Conservation (phyloP, 2,113 vertebrate species). For the Halichoerus grypus region DNA sequence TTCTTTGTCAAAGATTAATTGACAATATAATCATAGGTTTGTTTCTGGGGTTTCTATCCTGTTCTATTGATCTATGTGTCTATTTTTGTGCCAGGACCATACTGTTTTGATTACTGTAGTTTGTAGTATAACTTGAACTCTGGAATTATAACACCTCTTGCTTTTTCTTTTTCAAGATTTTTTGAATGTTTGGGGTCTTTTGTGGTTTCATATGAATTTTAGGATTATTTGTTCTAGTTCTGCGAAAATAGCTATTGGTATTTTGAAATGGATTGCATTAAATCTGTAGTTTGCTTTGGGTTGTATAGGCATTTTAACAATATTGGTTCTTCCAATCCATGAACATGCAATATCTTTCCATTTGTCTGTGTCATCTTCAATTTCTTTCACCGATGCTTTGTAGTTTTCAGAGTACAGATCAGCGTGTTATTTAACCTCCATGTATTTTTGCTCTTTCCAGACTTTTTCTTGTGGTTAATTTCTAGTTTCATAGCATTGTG, state of each 20-base stretch:
- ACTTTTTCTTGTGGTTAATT: background rate
- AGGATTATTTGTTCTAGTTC: background rate
- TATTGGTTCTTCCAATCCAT: background rate
- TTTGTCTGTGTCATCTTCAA: background rate
- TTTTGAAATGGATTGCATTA: background rate
- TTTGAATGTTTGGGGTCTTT: background rate
- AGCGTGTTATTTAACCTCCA: background rate
- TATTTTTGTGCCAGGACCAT: background rate
- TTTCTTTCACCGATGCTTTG: background rate
- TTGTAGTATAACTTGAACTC: background rate
- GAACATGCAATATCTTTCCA: background rate
- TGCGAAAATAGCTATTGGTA: background rate
- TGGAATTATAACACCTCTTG: background rate
- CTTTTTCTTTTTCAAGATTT: background rate
- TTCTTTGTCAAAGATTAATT: background rate
- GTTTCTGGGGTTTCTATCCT: background rate
- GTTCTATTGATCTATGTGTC: background rate
- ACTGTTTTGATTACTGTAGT: background rate
- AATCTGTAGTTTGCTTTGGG: background rate
- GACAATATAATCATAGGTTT: background rate
- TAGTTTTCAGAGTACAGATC: background rate
- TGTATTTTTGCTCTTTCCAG: background rate
- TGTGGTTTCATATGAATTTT: background rate
- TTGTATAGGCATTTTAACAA: background rate
- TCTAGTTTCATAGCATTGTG: background rate